Base-by-base conservation (phyloP, 2,797 vertebrate genomes). In the Tolypeutes matacus region DNA sequence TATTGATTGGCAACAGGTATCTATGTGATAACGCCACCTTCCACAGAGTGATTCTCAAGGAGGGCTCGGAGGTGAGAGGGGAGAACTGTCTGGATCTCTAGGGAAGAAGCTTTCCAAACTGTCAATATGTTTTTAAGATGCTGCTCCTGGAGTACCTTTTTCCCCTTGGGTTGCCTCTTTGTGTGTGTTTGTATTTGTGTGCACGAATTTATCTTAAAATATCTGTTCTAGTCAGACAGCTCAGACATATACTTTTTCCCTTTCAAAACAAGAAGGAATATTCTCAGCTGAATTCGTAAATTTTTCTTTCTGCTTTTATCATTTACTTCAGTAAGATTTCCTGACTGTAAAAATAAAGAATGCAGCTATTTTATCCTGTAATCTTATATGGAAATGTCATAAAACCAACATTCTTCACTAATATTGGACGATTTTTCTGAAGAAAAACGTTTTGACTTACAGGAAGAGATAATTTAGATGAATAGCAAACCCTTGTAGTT, bases 231-330 rank as follows among this genome's bases (percentile, higher is more conserved):
- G 65, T 83, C 15, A 92, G 51, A 76, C 27, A 34, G 13, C 1
- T 82, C 27, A 86, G 49, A 56, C 12, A 70, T 9, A 53, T 0
- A 77, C 20, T 18, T 87, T 62, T 60, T 27, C 65, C 29, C 14
- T 56, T 5, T 62, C 9, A 46, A 72, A 94, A 80, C 8, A 29
- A 87, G 23, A 21, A 82, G 49, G 23, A 86, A 83, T 88, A 14
- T 64, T 92, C 81, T 77, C 36, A 65, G 12, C 17, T 87, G 4
- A 15, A 67, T 84, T 91, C 21, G 89, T 86, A 73, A 27, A 42
- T 69, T 86, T 91, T 84, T 49, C 46, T 89, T 96, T 78, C 42
- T 82, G 29, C 29, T 90, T 69, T 70, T 92, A 49, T 18, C 18
- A 72, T 93, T 53, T 53, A 72, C 9, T 81, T 82, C 60, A 80